phyloP scores from a whole-genome alignment of 2,797 vertebrate genomes.

The Tokudaia muenninki region DNA sequence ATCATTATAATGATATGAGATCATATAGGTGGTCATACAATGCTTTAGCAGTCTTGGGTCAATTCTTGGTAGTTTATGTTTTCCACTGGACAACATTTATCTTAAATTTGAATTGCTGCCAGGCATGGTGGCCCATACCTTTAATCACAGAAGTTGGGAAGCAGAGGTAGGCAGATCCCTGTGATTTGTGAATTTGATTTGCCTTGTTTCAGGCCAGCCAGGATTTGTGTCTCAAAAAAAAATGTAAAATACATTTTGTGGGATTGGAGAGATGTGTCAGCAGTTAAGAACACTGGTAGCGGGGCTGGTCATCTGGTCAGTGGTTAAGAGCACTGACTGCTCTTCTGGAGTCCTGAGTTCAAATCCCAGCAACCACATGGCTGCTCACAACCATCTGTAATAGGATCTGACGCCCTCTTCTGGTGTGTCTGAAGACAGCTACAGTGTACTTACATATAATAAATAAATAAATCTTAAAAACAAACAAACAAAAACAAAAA shows the following conservation, averaged over 20 bases:
- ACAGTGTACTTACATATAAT: no score
- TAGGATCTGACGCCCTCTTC: no score
- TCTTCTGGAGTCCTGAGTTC: no score
- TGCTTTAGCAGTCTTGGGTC: not conserved
- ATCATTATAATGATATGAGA: not conserved
- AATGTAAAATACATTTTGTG: not conserved
- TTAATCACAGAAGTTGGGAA: not conserved
- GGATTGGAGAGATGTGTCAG: not conserved
- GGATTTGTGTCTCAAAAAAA: not conserved
- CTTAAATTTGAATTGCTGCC: conserved; percentile 4
- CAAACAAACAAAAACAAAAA: no score
- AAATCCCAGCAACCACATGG: no score
- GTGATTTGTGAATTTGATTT: not conserved
- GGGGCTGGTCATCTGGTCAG: no score
- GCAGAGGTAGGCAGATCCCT: not conserved
- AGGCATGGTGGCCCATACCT: not conserved
- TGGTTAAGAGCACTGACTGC: no score
- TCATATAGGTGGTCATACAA: not conserved
- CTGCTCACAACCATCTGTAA: no score
- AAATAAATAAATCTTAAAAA: no score
- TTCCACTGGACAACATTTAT: not conserved
- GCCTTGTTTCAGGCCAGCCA: not conserved
- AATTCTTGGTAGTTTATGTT: not conserved
- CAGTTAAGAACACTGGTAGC: not conserved
- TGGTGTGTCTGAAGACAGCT: no score